Evolutionary conservation across 2,113 vertebrate genomes (phyloP), one percentile per base, ranked within the genome.

Genomic region (Eptesicus fuscus): DNA sequence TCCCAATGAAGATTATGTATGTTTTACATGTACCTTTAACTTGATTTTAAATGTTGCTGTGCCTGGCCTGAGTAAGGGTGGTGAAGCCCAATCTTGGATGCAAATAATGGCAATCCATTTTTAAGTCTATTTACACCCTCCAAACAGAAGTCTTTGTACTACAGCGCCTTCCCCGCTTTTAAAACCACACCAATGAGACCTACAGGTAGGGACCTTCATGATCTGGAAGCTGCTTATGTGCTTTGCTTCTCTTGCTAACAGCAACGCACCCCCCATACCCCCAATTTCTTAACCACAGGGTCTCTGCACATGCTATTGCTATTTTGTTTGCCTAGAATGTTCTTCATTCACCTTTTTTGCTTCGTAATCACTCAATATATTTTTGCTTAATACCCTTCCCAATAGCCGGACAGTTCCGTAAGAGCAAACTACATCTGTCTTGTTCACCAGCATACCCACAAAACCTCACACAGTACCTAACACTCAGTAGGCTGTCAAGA

Each of bases 331-430:
- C 30, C 61, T 65, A 28, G 51, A 78, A 79, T 67, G 51, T 10
- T 88, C 49, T 95, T 56, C 37, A 84, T 11, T 83, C 30, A 40
- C n/a, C 28, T 82, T 90, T 20, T 79, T 77, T 83, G 51, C 70
- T 14, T 80, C 35, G 5, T 61, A 90, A 74, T 89, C 65, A 4
- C 28, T 90, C 16, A 73, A n/a, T 56, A 73, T 7, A 85, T 63
- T 93, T 94, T 88, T 87, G n/a, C 59, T 96, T 59, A 85, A 69
- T 79, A 74, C 47, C 2, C 25, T 93, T 56, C 69, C 47, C 42
- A 59, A 32, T 37, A 86, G 63, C 10, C 18, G 32, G 69, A 86
- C 94, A 89, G 20, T 35, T 79, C 47, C 13, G 22, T 71, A 40
- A 95, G 12, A 91, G 28, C 59, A 86, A 88, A 59, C 1, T 12